Conservation (phyloP, 2,797 vertebrate species). For the Sylvilagus floridanus region DNA sequence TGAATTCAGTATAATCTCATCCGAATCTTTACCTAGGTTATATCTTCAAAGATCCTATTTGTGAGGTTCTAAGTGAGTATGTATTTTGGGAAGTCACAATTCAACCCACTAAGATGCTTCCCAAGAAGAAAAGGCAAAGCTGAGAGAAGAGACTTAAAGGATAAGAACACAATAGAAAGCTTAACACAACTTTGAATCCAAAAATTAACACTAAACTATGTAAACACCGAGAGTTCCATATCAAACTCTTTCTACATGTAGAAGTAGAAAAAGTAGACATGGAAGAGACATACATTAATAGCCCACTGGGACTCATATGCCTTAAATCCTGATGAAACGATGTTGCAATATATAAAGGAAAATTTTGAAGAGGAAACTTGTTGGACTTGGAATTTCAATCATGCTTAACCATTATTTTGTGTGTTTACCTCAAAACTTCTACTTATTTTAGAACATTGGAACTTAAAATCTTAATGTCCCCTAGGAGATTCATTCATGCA, state of each 20-base stretch:
- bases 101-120: neutral
- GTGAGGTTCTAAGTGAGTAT: neutral
- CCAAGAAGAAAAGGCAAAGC: conserved; percentile 11
- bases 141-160: conserved; percentile 8
- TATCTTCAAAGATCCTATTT: neutral
- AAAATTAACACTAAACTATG: neutral
- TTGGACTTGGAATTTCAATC: neutral
- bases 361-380: conserved; percentile 2
- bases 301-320: neutral
- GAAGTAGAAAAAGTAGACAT: neutral
- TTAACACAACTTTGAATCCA: neutral
- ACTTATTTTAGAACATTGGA: neutral
- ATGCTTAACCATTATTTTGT: neutral
- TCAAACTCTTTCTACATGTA: neutral
- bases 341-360: neutral
- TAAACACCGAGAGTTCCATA: neutral
- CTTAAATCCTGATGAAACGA: neutral
- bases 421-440: conserved; percentile 25
- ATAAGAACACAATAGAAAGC: neutral
- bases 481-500: conserved; percentile 28
- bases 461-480: neutral
- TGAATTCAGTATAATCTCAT: neutral
- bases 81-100: neutral
- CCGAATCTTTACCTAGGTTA: neutral
- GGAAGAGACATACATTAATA: neutral